These are phyloP conservation scores for Silvanus unidentatus DNA, from an alignment of 2,888 invertebrate species.

Conservation along the genomic window DNA sequence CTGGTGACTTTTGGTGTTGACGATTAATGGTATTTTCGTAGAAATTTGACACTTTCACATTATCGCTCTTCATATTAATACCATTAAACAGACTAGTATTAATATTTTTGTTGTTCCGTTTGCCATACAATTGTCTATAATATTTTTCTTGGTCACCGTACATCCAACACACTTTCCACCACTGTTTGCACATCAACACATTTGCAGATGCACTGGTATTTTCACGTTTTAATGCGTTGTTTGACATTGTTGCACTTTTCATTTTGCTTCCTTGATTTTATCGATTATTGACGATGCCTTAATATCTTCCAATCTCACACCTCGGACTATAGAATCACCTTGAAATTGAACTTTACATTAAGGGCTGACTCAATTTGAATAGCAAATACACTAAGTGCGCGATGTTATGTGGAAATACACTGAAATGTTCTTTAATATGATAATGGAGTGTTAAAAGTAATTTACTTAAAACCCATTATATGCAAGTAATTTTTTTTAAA, in stretches of 20 bases:
- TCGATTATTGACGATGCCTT: neutral
- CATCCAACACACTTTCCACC: constrained; percentile 88
- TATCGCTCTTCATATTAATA: constrained; percentile 17
- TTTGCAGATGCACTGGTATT: constrained; percentile 54
- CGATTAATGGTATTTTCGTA: constrained; percentile 4
- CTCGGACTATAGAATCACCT: too few relatives aligned
- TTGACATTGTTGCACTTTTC: constrained; percentile 30
- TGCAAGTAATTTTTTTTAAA: too few relatives aligned
- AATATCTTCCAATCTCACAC: too few relatives aligned
- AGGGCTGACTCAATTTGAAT: too few relatives aligned
- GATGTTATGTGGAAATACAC: too few relatives aligned
- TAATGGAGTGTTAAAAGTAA: too few relatives aligned
- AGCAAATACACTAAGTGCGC: too few relatives aligned
- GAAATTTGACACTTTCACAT: constrained; percentile 5
- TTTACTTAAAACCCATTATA: too few relatives aligned
- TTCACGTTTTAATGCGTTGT: constrained; percentile 37
- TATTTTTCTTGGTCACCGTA: constrained; percentile 81
- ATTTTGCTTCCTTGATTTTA: constrained; percentile 10
- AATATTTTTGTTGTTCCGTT: constrained; percentile 17
- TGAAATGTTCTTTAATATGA: too few relatives aligned
- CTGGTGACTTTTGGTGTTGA: neutral
- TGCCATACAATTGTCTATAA: constrained; percentile 74
- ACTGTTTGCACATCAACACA: constrained; percentile 77
- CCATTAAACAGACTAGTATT: neutral
- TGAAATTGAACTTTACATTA: too few relatives aligned